Evolutionary conservation across 2,888 invertebrate species (phyloP).

Genomic region (Melikaiella ostensackeni): DNA sequence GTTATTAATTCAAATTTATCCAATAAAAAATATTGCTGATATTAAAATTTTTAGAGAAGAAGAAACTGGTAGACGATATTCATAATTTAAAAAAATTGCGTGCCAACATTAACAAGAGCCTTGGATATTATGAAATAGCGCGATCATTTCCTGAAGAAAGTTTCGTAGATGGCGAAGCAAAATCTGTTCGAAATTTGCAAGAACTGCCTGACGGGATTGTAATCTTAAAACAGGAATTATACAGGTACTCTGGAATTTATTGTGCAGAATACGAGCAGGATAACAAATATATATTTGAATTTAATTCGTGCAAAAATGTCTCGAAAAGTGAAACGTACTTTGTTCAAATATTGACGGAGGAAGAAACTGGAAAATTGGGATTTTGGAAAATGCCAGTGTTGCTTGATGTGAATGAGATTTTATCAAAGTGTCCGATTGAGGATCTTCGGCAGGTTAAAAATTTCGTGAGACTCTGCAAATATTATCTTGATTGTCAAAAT

Average conservation of each 20-base stretch:
- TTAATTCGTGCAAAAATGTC: conserved; percentile 13
- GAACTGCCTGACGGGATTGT: not conserved
- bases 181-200: not conserved
- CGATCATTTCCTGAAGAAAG: not conserved
- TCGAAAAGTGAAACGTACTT: conserved; percentile 36
- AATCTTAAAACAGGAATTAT: conserved; percentile 42
- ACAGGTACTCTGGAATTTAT: conserved; percentile 42
- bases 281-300: conserved; percentile 29
- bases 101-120: not conserved
- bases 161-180: not conserved
- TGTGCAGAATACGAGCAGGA: conserved; percentile 40
- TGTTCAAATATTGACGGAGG: conserved; percentile 47
- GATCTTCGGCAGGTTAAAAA: conserved; percentile 41
- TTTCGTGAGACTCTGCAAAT: conserved; percentile 53
- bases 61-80: not conserved
- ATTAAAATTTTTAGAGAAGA: not conserved
- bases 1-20: too few relatives aligned
- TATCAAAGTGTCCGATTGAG: conserved; percentile 45
- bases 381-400: conserved; percentile 54
- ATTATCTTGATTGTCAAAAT: conserved; percentile 50
- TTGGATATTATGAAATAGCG: not conserved
- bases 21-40: not conserved
- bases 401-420: conserved; percentile 46
- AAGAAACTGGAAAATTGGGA: conserved; percentile 45
- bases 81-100: not conserved